Evolutionary conservation across 1,140 invertebrate species (phyloP).

Genomic region (Drosophila malerkotliana): DNA sequence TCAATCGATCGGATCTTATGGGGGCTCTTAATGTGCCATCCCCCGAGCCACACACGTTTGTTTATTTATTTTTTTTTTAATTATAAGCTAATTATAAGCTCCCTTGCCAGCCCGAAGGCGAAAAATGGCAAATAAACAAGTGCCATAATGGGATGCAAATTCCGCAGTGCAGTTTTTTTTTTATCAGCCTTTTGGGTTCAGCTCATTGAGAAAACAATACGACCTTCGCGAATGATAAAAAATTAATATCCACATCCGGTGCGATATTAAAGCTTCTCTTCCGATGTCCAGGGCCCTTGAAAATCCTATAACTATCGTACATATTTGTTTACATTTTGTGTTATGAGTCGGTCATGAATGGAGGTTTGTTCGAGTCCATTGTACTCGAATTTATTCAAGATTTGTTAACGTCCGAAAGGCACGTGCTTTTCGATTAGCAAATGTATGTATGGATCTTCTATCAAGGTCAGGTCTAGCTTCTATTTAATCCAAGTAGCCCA

Average conservation of each 20-base stretch:
- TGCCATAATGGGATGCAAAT: slow-evolving; percentile 1
- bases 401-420: not conserved
- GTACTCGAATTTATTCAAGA: not conserved
- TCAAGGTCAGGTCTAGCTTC: not conserved
- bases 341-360: not conserved
- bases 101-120: not conserved
- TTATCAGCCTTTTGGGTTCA: not conserved
- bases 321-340: not conserved
- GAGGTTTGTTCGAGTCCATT: not conserved
- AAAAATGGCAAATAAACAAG: not conserved
- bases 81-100: not conserved
- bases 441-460: not conserved
- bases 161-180: not conserved
- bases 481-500: not conserved
- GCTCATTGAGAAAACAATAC: not conserved
- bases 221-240: not conserved
- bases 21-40: not conserved
- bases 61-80: not conserved
- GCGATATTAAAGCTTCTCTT: not conserved
- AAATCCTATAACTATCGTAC: too few species aligned
- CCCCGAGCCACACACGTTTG: not conserved
- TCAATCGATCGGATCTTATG: not conserved
- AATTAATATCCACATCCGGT: not conserved
- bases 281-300: not conserved
- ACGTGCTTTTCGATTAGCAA: not conserved